Evolutionary conservation across 2,797 vertebrate genomes (phyloP), one percentile per base, ranked within the genome.

Genomic region (Clamator glandarius): DNA sequence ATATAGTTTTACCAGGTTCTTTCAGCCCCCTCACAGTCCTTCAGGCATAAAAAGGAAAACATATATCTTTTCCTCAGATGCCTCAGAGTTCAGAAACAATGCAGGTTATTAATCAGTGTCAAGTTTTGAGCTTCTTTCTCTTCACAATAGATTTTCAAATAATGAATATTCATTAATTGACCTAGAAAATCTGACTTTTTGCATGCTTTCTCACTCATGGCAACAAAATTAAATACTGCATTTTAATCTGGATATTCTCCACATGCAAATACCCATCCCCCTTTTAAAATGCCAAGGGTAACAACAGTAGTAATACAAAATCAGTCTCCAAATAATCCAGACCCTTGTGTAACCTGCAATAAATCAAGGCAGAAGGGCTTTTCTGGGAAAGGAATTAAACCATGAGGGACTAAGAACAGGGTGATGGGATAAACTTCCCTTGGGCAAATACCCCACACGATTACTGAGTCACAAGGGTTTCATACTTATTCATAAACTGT

Each of bases 81-180:
- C 13, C 31, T 89, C 26, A 26, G 35, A 68, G 29, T 77, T 92
- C 76, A 91, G 36, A 90, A 94, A 85, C 66, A 81, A 84, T 80
- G 58, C 42, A 87, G 82, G 46, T 87, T 86, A 81, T 92, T 91
- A 13, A 81, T 92, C 92, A 91, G 4, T 80, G 87, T 80, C 84
- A 77, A 83, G 25, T 88, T 87, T 75, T 72, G 39, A 81, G 84
- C n/a, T 72, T 52, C 54, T 83, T 81, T 29, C 12, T 72, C 42
- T 88, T 90, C 77, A 81, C 62, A 86, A 78, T 2, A 72, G 50
- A 72, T 84, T 92, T 94, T 59, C 36, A 62, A 85, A 89, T 82
- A 82, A 61, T 85, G 94, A 85, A 88, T 93, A 96, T 87, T 93
- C 72, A 90, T 93, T 86, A 87, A 62, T 54, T 87, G 83, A 93